A percentile compares a stretch with the other conserved stretches of the same genome.
Evolutionary conservation across 2,888 invertebrate genomes (phyloP).

Genomic region (Physocephala rufipes): DNA sequence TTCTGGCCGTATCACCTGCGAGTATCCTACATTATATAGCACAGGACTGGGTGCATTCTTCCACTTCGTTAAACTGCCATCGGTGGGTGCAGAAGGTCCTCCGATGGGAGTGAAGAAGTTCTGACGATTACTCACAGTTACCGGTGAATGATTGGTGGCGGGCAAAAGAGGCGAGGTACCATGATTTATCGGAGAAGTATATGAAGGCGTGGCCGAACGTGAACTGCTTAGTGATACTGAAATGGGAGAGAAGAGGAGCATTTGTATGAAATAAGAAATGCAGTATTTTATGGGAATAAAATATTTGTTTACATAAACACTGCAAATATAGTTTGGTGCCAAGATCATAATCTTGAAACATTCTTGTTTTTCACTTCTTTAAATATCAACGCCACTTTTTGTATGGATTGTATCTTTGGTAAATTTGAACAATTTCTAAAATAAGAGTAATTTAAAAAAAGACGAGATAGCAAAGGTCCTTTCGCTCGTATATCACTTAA

Average conservation of each 20-base stretch:
- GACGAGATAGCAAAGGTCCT: too few relatives aligned
- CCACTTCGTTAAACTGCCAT: conserved; percentile 56
- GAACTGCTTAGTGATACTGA: conserved; percentile 92
- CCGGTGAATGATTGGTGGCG: conserved; percentile 69
- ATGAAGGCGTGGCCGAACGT: conserved; percentile 91
- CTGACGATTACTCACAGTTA: conserved; percentile 78
- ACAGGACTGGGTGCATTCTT: conserved; percentile 64
- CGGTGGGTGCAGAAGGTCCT: conserved; percentile 48
- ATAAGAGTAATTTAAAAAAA: too few relatives aligned
- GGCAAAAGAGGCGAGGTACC: conserved; percentile 73
- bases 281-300: background rate
- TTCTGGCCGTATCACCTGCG: conserved; percentile 59
- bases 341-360: conserved; percentile 59
- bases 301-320: conserved; percentile 60
- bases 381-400: background rate
- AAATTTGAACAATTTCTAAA: too few relatives aligned
- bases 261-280: background rate
- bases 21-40: conserved; percentile 61
- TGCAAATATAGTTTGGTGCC: conserved; percentile 63
- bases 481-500: too few relatives aligned
- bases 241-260: conserved; percentile 45
- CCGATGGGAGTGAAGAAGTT: conserved; percentile 92
- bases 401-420: background rate
- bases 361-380: conserved; percentile 56
- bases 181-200: conserved; percentile 79